Conservation (phyloP, 2,113 vertebrate species). For the Casuarius casuarius region DNA sequence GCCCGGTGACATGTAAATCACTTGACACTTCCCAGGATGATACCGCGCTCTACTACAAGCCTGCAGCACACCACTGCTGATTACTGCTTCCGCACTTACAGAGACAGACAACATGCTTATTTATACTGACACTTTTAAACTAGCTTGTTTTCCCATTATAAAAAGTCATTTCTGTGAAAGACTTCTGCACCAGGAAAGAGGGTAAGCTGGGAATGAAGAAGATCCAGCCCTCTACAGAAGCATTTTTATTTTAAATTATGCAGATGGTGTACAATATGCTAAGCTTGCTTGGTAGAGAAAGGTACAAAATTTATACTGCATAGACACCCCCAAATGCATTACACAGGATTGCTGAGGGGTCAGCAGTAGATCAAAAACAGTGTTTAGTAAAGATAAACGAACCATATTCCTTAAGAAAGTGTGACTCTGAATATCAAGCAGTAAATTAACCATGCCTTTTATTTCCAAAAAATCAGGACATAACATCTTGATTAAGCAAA, state of each 20-base stretch:
- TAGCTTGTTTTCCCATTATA: slow-evolving; percentile 15
- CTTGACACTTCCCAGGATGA: slow-evolving; percentile 13
- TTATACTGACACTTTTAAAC: slow-evolving; percentile 47
- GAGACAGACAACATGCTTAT: slow-evolving; percentile 25
- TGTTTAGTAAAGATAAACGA: neutral
- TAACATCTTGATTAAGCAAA: neutral
- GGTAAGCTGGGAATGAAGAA: neutral
- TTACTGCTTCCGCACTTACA: slow-evolving; percentile 11
- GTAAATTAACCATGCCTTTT: neutral
- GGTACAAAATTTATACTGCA: neutral
- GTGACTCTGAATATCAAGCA: neutral
- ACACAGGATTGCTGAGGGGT: neutral
- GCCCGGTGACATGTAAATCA: slow-evolving; percentile 36
- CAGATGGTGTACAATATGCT: neutral
- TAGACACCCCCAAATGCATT: neutral
- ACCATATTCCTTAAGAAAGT: neutral
- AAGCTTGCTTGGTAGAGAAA: neutral
- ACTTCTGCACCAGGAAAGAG: neutral
- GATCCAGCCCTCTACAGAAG: neutral
- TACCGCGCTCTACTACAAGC: neutral
- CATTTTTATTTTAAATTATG: neutral
- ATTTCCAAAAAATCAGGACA: neutral
- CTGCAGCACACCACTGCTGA: slow-evolving; percentile 1
- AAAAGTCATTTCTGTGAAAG: neutral
- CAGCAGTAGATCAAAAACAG: neutral